Evolutionary conservation across 2,797 vertebrate species (phyloP).

Genomic region (Loriculus beryllinus): DNA sequence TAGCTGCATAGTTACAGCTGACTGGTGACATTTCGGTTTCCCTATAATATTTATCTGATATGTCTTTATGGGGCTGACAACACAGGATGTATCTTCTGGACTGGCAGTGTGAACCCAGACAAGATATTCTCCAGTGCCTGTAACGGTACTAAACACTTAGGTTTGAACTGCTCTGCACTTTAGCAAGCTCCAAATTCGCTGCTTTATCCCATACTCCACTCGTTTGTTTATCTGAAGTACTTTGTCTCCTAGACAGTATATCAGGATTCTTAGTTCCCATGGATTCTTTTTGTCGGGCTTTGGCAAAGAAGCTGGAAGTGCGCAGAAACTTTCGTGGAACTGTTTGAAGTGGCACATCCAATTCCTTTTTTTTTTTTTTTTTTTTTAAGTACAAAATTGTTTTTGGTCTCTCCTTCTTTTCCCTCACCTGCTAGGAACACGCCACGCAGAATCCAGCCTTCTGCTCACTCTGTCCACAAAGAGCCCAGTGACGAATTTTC

Average conservation of each 20-base stretch:
- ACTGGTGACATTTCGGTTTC: background rate
- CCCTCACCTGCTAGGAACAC: background rate
- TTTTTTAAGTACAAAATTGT: background rate
- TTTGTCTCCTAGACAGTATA: fast-evolving
- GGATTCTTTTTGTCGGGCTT: background rate
- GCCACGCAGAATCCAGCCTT: background rate
- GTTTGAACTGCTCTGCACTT: background rate
- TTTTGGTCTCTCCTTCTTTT: background rate
- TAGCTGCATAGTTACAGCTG: background rate
- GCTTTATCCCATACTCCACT: background rate
- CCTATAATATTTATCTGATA: background rate
- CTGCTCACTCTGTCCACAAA: background rate
- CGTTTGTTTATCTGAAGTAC: background rate
- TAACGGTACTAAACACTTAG: background rate
- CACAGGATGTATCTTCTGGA: background rate
- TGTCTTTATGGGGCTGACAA: background rate
- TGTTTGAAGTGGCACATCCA: background rate
- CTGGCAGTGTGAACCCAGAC: background rate
- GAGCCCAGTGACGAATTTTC: background rate
- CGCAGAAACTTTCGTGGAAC: background rate
- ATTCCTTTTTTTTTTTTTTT: background rate
- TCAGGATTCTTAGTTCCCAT: background rate
- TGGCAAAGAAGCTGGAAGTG: background rate
- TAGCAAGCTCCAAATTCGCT: background rate
- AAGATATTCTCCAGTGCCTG: background rate